Percentiles rank a stretch among this genome's conserved stretches.
Conservation (phyloP, 1,140 invertebrate genomes). For the Brachionus paranguensis region DNA sequence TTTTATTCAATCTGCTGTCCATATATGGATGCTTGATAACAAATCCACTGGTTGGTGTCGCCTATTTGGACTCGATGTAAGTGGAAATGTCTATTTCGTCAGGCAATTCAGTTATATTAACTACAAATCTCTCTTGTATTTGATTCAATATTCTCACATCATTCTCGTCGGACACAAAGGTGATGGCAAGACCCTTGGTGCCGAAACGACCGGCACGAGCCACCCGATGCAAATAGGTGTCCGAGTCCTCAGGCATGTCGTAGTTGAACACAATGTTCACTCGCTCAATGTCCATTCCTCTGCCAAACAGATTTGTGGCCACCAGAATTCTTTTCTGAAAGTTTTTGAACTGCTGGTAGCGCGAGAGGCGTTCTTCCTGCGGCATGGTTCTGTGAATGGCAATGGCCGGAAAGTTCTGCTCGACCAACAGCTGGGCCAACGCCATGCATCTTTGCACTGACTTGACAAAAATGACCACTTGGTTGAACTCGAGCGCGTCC, state of each 20-base stretch:
- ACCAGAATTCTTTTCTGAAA: constrained; percentile 97
- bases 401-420: constrained; percentile 99
- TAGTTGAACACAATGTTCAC: constrained; percentile 99
- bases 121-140: constrained; percentile 96
- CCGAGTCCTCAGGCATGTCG: constrained; percentile 99
- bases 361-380: constrained; percentile 82
- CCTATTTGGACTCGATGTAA: constrained; percentile 37
- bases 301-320: constrained; percentile 95
- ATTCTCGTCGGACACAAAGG: constrained; percentile 91
- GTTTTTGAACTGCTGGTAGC: constrained; percentile 99
- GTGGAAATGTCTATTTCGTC: constrained; percentile 77
- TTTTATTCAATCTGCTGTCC: too few relatives aligned
- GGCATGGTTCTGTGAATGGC: constrained; percentile 97
- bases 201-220: constrained; percentile 94
- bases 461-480: constrained; percentile 93
- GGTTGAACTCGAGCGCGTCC: constrained; percentile 97
- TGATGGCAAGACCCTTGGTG: constrained; percentile 94
- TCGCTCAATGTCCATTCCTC: constrained; percentile 66
- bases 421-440: constrained; percentile 83
- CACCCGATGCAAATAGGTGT: constrained; percentile 94
- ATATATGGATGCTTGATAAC: too few relatives aligned
- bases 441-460: constrained; percentile 97
- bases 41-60: not conserved
- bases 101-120: constrained; percentile 93
- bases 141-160: constrained; percentile 96